Base-by-base conservation (phyloP, 2,113 vertebrate species). In the Antechinus stuartii region DNA sequence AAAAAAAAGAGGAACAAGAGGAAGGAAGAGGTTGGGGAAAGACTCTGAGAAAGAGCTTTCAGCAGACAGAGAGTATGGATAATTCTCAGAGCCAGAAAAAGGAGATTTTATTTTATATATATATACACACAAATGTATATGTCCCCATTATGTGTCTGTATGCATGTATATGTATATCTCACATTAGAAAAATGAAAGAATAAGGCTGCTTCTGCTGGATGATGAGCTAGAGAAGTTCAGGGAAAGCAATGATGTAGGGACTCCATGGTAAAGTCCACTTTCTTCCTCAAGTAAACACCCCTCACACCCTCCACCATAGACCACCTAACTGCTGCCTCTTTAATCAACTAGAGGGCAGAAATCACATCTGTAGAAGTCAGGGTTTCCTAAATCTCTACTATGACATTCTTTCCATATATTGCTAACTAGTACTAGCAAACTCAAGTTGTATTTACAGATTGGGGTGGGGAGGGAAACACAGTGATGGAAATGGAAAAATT, bases 61-160 rank as follows among this genome's bases (percentile, higher is more conserved):
- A 30, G 54, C 35, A 84, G 55, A 93, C 84, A 95, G 35, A 92
- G 57, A 94, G 90, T 25, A 25, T 2, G 61, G n/a, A n/a, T 68
- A 55, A 57, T 92, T 90, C 30, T 93, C 89, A 91, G 94, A 89
- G 35, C 3, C 9, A 46, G 10, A 90, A 50, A 95, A 95, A 90
- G 30, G 57, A 25, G 52, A n/a, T 6, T 16, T 2, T 0, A 35
- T 0, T 22, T 3, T 23, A 56, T 7, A 56, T 5, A 55, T 19
- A 55, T 5, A 55, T 3, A 55, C 5, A 7, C 54, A 55, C 23
- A 24, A 6, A 55, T 23, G 23, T 55, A 23, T 56, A 5, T 26
- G 9, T 57, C 26, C 2, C 47, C 47, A 47, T 8, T 57, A 9
- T 57, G 56, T 57, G 9, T 57, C 2, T 57, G 26, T 57, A 30